phyloP scores from a whole-genome alignment of 2,888 invertebrate genomes.

The Helobdella robusta region DNA sequence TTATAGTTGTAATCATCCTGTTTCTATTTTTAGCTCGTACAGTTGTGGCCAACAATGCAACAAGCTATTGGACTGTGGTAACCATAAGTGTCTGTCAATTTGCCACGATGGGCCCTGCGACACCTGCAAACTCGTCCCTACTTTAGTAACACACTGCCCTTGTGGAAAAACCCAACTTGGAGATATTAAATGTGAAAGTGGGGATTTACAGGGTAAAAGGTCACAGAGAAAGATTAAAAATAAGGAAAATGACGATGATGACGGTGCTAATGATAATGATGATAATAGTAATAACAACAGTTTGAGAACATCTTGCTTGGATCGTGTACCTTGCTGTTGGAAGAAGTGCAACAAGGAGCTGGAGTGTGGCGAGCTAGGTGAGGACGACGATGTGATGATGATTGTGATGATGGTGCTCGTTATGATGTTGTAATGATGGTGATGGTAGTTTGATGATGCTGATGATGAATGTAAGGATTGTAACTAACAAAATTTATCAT shows the following conservation, averaged over 20 bases:
- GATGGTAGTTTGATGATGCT: too few relatives aligned
- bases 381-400: too few relatives aligned
- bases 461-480: too few relatives aligned
- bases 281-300: background rate
- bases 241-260: background rate
- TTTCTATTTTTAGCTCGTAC: conserved; percentile 34
- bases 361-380: conserved; percentile 57
- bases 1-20: too few relatives aligned
- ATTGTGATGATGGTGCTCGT: too few relatives aligned
- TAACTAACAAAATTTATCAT: too few relatives aligned
- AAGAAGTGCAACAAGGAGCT: conserved; percentile 64
- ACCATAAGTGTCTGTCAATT: conserved; percentile 61
- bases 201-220: too few relatives aligned
- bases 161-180: conserved; percentile 62
- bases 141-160: conserved; percentile 61
- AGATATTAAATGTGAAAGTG: too few relatives aligned
- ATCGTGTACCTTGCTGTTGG: conserved; percentile 56
- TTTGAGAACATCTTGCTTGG: conserved; percentile 40
- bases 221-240: conserved; percentile 15
- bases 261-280: background rate
- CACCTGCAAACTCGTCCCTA: conserved; percentile 58
- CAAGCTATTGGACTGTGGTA: conserved; percentile 44
- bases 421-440: too few relatives aligned
- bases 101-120: conserved; percentile 65
- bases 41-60: conserved; percentile 39